Base-by-base conservation (phyloP, 2,797 vertebrate genomes). In the Netta rufina region DNA sequence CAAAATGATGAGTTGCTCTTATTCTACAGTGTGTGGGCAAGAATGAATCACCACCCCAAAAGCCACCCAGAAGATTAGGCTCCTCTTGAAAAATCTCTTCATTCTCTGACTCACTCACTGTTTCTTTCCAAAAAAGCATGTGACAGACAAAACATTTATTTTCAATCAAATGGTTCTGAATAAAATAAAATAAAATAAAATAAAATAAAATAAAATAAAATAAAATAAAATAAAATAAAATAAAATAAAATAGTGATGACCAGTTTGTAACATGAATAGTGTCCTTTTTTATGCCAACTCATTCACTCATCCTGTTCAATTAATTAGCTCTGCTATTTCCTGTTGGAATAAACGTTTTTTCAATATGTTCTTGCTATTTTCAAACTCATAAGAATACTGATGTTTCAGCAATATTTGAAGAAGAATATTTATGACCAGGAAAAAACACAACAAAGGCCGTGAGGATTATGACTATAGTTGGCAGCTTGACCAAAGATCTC, bases 101-200 rank as follows among this genome's bases (percentile, higher is more conserved):
- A 7, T 62, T 8, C 3, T 75, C 62, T 79, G 38, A 90, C 16
- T 91, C 60, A 78, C 16, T 66, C 56, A 78, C 14, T 66, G 19
- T 30, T 78, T 78, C 58, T 70, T 89, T 78, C 70, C 21, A 70
- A 81, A 94, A 77, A 61, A 12, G 6, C 6, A 12, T 18, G 5
- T 78, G 62, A 53, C 24, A 95, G 71, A 61, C 11, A 65, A 94
- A 94, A 72, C 13, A 57, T 16, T 57, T 79, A 53, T 78, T 95
- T 87, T 66, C 58, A 81, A 74, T n/a, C 11, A 72, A 91, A n/a
- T 5, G 54, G 8, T 41, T 77, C 41, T 8, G 12, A 53, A 72
- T 43, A 43, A 43, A 43, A 43, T 43, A 43, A 43, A 43, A 43
- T 43, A 65, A 84, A 89, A 24, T 38, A 71, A 89, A 65, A 62